These are phyloP conservation scores for Psettodes erumei DNA, from an alignment of 2,113 vertebrate species.

Conservation along the genomic window DNA sequence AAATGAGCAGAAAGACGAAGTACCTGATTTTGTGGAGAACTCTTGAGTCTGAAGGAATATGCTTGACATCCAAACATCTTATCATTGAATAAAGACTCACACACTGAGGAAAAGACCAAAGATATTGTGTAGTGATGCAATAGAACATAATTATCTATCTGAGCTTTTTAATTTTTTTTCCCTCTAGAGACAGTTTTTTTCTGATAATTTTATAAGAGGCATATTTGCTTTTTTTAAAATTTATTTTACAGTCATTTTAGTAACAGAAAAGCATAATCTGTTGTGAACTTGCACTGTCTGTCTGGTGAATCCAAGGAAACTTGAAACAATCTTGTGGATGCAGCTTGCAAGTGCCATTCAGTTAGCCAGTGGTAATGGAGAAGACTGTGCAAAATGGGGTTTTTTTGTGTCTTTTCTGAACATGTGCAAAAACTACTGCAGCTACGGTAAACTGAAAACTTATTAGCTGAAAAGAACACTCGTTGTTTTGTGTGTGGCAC, in stretches of 20 bases:
- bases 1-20: background rate
- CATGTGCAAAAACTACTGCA: too few relatives aligned
- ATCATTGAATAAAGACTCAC: background rate
- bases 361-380: background rate
- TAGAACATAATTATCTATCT: background rate
- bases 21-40: background rate
- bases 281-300: background rate
- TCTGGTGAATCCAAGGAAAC: background rate
- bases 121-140: background rate
- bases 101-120: background rate
- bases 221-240: background rate
- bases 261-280: background rate
- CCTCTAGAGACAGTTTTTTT: background rate
- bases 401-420: too few relatives aligned
- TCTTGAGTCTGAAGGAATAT: background rate
- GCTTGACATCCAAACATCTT: background rate
- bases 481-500: background rate
- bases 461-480: too few relatives aligned
- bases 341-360: slow-evolving; percentile 30
- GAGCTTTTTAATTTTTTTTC: background rate
- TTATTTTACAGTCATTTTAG: background rate
- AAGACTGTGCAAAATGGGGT: background rate
- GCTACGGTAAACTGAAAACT: too few relatives aligned
- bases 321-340: background rate
- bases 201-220: slow-evolving; percentile 1